Percentiles rank a stretch among this genome's conserved stretches.
Conservation (phyloP, 1,140 invertebrate genomes). For the Parasteatoda tepidariorum region DNA sequence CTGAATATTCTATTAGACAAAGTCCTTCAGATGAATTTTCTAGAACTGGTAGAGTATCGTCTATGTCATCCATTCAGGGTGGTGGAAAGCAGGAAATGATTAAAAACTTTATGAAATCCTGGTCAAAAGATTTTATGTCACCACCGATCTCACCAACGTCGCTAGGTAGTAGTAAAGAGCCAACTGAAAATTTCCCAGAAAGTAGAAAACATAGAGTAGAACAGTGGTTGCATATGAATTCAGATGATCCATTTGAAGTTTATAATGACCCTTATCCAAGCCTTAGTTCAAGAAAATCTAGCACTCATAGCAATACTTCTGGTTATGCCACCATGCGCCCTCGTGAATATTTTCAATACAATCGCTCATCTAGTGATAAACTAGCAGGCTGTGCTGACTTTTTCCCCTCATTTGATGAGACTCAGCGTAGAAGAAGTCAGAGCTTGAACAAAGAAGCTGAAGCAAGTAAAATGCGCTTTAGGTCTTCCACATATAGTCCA, state of each 20-base stretch:
- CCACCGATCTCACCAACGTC: slow-evolving; percentile 39
- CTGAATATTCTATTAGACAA: slow-evolving; percentile 37
- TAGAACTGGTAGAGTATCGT: slow-evolving; percentile 35
- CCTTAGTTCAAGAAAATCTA: slow-evolving; percentile 24
- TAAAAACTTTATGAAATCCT: slow-evolving; percentile 46
- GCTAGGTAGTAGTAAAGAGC: slow-evolving; percentile 12
- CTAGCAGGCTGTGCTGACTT: slow-evolving; percentile 16
- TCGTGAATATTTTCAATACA: slow-evolving; percentile 42
- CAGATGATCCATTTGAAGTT: slow-evolving; percentile 29
- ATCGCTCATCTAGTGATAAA: slow-evolving; percentile 56
- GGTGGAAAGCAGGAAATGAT: slow-evolving; percentile 30
- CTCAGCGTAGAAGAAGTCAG: slow-evolving; percentile 20
- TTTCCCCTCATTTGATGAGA: slow-evolving; percentile 34
- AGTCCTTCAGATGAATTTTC: slow-evolving; percentile 51
- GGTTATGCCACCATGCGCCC: slow-evolving; percentile 57
- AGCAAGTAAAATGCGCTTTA: slow-evolving; percentile 25
- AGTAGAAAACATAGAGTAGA: slow-evolving; percentile 62
- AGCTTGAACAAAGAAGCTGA: slow-evolving; percentile 39
- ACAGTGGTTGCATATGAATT: slow-evolving; percentile 62
- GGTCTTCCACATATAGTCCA: slow-evolving; percentile 27
- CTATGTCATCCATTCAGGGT: slow-evolving; percentile 32
- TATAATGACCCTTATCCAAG: not conserved
- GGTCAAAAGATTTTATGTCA: slow-evolving; percentile 36
- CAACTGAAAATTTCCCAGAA: slow-evolving; percentile 38
- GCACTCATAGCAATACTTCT: slow-evolving; percentile 42